Base-by-base conservation (phyloP, 2,888 invertebrate species). In the Halictus quadricinctus region DNA sequence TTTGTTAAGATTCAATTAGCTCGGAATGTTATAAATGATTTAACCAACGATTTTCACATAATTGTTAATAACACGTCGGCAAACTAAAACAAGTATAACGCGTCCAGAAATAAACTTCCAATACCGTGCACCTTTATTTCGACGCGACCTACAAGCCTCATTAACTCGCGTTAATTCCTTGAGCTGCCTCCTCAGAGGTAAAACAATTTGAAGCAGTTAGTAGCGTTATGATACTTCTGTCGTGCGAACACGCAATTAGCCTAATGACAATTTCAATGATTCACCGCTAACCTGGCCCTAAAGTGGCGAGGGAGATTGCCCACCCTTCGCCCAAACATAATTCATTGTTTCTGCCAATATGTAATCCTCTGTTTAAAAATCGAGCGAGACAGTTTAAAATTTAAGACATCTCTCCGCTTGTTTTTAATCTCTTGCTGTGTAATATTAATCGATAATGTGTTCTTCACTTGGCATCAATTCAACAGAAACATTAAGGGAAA, bases 201-300 rank as follows among this genome's bases (percentile, higher is more conserved):
- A 60, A 60, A 60, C 25, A 60, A 29, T 60, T 60, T 25, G 0
- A 60, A 60, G 60, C 25, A 25, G 60, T 25, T 13, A 4, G 5
- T 5, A 25, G 13, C 13, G 13, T 25, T 13, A 60, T 29, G 60
- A 29, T 60, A 60, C 25, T 29, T 60, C 60, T 13, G 25, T 25
- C 60, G 60, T 15, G 60, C 6, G 13, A 60, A 60, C 60, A 25
- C 60, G 60, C 60, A 29, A 29, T 60, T 60, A 60, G 60, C 13
- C 60, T 60, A 60, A 60, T 25, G 60, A 60, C 60, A 7, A 60
- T 60, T 25, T 60, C 60, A 29, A 60, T 60, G 60, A 60, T 60
- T 60, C 60, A 25, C 25, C 60, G 60, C 12, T 25, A 25, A 6
- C 60, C 2, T 25, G 15, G 25, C 13, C 60, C 60, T 13, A 25